Conservation (phyloP, 2,113 vertebrate species). For the Myxocyprinus asiaticus region DNA sequence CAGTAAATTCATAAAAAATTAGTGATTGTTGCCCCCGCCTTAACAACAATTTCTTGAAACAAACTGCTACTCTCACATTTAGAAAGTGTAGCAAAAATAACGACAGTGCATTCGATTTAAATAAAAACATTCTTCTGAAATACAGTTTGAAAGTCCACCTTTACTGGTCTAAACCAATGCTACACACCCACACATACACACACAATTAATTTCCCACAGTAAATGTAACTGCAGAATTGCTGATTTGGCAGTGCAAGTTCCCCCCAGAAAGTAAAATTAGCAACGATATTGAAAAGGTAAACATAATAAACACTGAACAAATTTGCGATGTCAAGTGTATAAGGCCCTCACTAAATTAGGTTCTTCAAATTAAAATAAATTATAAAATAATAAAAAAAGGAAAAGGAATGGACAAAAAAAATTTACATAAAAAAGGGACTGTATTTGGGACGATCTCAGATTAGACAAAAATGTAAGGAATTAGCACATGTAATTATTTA, state of each 20-base stretch:
- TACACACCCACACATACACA: neutral
- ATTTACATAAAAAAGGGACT: neutral
- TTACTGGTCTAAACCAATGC: neutral
- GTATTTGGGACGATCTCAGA: conserved; percentile 27
- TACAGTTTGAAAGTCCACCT: neutral
- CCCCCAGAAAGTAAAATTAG: neutral
- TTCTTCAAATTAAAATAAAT: neutral
- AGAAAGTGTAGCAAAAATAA: neutral
- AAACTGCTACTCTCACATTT: neutral
- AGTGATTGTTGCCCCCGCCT: neutral
- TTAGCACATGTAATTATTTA: neutral
- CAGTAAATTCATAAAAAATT: neutral
- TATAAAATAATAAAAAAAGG: no score
- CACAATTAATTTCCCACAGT: neutral
- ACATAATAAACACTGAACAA: conserved; percentile 11
- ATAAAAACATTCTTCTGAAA: neutral
- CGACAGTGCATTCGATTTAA: neutral
- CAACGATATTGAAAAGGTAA: neutral
- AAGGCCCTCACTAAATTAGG: conserved; percentile 18
- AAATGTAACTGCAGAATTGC: neutral
- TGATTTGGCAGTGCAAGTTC: conserved; percentile 13
- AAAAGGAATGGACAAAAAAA: neutral
- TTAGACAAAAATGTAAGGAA: neutral
- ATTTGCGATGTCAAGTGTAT: conserved; percentile 5
- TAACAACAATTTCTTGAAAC: neutral